Evolutionary conservation across 1,140 invertebrate species (phyloP).

Genomic region (Hyposmocoma kahamanoa): DNA sequence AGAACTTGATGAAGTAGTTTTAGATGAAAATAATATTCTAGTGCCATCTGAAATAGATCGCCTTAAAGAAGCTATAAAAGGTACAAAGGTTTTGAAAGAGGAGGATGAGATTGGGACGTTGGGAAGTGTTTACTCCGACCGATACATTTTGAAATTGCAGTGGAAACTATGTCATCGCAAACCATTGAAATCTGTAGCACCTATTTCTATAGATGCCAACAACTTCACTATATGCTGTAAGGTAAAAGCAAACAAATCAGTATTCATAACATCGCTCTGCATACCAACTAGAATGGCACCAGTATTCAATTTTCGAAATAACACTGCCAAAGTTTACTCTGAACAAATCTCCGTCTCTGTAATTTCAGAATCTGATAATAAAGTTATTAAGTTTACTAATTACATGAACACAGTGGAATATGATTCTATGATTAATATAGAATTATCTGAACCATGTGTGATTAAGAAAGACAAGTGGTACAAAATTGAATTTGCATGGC

Average conservation of each 20-base stretch:
- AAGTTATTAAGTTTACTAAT: conserved; percentile 37
- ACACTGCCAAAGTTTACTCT: conserved; percentile 40
- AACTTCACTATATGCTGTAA: conserved; percentile 44
- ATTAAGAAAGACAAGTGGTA: conserved; percentile 64
- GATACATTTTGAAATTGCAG: conserved; percentile 45
- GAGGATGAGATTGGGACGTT: conserved; percentile 14
- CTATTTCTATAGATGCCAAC: conserved; percentile 46
- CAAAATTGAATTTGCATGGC: conserved; percentile 61
- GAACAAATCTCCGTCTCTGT: conserved; percentile 57
- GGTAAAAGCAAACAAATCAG: conserved; percentile 57
- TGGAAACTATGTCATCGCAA: conserved; percentile 56
- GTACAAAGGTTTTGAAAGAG: conserved; percentile 10
- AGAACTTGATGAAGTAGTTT: conserved; percentile 45
- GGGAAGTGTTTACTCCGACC: conserved; percentile 15
- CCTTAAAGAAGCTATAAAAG: conserved; percentile 28
- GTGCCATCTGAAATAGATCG: conserved; percentile 28
- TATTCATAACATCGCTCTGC: conserved; percentile 62
- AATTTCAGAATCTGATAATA: conserved; percentile 41
- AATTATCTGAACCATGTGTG: conserved; percentile 51
- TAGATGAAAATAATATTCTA: conserved; percentile 36
- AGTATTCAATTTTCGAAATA: conserved; percentile 38
- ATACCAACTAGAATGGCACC: conserved; percentile 61
- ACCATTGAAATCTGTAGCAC: conserved; percentile 52
- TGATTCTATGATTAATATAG: conserved; percentile 53
- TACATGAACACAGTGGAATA: conserved; percentile 49